phyloP scores from a whole-genome alignment of 2,113 vertebrate species.

The Ondatra zibethicus region DNA sequence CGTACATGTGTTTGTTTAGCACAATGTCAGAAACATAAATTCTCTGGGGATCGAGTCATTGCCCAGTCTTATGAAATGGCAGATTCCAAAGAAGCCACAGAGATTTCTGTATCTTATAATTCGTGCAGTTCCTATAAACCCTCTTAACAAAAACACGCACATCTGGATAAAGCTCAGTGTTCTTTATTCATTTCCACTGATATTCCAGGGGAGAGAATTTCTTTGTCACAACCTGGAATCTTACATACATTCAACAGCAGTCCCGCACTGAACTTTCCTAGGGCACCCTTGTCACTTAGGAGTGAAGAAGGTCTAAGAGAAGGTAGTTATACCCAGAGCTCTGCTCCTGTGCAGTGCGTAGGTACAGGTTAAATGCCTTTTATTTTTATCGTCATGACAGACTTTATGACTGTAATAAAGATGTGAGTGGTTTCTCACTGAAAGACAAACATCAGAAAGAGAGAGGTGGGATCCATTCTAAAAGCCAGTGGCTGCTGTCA shows the following conservation, averaged over 20 bases:
- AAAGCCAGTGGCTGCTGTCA: slow-evolving; percentile 87
- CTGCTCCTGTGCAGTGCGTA: slow-evolving; percentile 45
- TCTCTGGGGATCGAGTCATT: slow-evolving; percentile 5
- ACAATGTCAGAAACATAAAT: not conserved
- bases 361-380: slow-evolving; percentile 83
- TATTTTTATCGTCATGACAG: slow-evolving; percentile 83
- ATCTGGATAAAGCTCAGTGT: slow-evolving; percentile 37
- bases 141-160: not conserved
- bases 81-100: slow-evolving; percentile 44
- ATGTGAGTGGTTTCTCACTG: slow-evolving; percentile 86
- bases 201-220: slow-evolving; percentile 69
- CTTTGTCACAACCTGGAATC: not conserved
- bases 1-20: not conserved
- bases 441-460: slow-evolving; percentile 89
- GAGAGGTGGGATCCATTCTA: slow-evolving; percentile 83
- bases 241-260: not conserved
- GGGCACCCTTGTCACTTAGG: slow-evolving; percentile 44
- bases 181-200: slow-evolving; percentile 42
- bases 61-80: not conserved
- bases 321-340: slow-evolving; percentile 43
- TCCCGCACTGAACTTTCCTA: slow-evolving; percentile 26
- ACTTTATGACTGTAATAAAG: slow-evolving; percentile 90
- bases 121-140: not conserved
- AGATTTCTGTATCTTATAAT: not conserved
- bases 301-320: slow-evolving; percentile 57